phyloP scores from a whole-genome alignment of 2,888 invertebrate species.

The Eustalomyia histrio region DNA sequence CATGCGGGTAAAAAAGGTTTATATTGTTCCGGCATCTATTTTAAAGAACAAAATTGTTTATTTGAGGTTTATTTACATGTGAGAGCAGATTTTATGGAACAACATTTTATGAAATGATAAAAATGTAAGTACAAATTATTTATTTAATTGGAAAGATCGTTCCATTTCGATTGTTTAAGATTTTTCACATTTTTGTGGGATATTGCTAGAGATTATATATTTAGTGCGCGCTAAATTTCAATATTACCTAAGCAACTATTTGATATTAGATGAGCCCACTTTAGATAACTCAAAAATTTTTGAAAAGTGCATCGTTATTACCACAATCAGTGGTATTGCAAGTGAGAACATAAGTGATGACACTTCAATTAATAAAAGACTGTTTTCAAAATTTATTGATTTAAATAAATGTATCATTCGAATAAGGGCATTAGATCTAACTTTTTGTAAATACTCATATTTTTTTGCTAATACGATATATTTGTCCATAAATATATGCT shows the following conservation, averaged over 20 bases:
- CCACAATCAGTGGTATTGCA: too few relatives aligned
- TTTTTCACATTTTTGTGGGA: too few relatives aligned
- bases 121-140: background rate
- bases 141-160: background rate
- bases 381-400: conserved; percentile 16
- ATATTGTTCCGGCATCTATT: conserved; percentile 67
- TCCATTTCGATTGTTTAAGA: background rate
- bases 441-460: too few relatives aligned
- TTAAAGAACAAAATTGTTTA: conserved; percentile 67
- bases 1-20: conserved; percentile 69
- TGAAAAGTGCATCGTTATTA: too few relatives aligned
- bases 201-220: too few relatives aligned
- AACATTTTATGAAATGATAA: conserved; percentile 34
- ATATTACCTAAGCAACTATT: too few relatives aligned
- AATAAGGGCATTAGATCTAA: too few relatives aligned
- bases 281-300: too few relatives aligned
- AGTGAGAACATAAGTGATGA: background rate
- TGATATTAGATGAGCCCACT: too few relatives aligned
- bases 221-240: too few relatives aligned
- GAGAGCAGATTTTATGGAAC: conserved; percentile 63
- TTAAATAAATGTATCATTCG: background rate
- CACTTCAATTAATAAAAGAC: conserved; percentile 27
- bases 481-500: too few relatives aligned
- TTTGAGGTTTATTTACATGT: conserved; percentile 70
- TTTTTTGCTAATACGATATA: too few relatives aligned